Evolutionary conservation across 2,797 vertebrate species (phyloP).

Genomic region (Hyperoplus immaculatus): DNA sequence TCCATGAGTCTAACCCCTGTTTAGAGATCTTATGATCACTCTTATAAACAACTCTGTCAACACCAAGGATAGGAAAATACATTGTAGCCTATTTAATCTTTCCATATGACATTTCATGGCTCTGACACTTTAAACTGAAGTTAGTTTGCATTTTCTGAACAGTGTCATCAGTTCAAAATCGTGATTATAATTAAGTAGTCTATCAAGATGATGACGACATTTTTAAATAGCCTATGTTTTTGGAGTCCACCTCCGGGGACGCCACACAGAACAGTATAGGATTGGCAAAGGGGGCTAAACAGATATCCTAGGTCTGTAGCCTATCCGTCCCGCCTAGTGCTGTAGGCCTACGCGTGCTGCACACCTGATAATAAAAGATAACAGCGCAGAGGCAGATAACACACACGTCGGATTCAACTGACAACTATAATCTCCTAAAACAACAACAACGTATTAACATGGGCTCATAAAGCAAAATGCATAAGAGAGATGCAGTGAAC

Average conservation of each 20-base stretch:
- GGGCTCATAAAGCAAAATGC: not conserved
- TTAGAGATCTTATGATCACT: not conserved
- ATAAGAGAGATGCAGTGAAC: not conserved
- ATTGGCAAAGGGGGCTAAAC: not conserved
- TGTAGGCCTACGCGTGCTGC: constrained; percentile 20
- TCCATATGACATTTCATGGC: not conserved
- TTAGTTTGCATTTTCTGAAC: too few species aligned
- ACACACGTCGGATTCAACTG: not conserved
- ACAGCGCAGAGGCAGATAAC: constrained; percentile 12
- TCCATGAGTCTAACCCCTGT: not conserved
- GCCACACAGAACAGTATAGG: not conserved
- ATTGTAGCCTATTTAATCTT: not conserved
- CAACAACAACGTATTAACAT: not conserved
- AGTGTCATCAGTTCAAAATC: too few species aligned
- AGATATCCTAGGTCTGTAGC: constrained; percentile 13
- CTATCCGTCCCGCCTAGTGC: not conserved
- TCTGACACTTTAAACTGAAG: not conserved
- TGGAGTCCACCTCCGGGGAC: not conserved
- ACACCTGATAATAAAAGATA: constrained; percentile 59
- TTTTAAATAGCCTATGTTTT: not conserved
- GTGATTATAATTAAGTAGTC: too few species aligned
- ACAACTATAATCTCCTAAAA: not conserved
- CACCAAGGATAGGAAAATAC: not conserved
- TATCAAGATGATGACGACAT: too few species aligned
- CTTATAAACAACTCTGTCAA: not conserved